A percentile compares a stretch with the other conserved stretches of the same genome.
phyloP scores from a whole-genome alignment of 2,888 invertebrate species.

The Tiphia femorata region DNA sequence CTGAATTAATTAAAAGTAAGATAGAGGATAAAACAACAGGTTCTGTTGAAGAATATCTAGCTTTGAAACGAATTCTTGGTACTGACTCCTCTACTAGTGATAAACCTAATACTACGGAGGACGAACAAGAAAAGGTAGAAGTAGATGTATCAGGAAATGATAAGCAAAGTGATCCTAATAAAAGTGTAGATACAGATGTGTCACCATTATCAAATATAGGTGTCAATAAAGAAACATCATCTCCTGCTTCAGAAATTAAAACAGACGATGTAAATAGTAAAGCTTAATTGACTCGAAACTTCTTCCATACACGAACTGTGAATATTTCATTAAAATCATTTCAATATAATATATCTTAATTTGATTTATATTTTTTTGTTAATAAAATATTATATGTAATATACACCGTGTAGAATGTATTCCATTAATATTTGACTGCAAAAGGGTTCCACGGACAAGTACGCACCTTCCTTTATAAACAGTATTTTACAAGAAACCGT shows the following conservation, averaged over 20 bases:
- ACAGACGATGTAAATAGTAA: not conserved
- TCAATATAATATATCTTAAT: not conserved
- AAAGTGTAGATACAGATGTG: too few relatives aligned
- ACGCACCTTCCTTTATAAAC: too few relatives aligned
- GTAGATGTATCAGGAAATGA: not conserved
- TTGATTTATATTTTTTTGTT: not conserved
- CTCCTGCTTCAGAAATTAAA: too few relatives aligned
- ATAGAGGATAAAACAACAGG: conserved; percentile 54
- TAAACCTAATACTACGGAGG: not conserved
- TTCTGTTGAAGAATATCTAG: conserved; percentile 65
- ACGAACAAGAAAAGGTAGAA: not conserved
- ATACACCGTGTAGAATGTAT: too few relatives aligned
- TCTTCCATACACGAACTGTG: not conserved
- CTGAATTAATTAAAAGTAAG: conserved; percentile 25
- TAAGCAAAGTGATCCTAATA: not conserved
- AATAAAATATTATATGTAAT: too few relatives aligned
- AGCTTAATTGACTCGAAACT: not conserved
- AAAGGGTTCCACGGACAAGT: too few relatives aligned
- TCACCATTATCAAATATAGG: too few relatives aligned
- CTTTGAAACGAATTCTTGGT: conserved; percentile 50
- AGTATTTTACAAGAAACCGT: too few relatives aligned
- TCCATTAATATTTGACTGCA: too few relatives aligned
- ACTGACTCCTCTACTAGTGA: conserved; percentile 1
- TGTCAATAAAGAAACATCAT: not conserved
- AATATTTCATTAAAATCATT: not conserved